phyloP scores from a whole-genome alignment of 1,140 invertebrate species.

The Acromyrmex charruanus region DNA sequence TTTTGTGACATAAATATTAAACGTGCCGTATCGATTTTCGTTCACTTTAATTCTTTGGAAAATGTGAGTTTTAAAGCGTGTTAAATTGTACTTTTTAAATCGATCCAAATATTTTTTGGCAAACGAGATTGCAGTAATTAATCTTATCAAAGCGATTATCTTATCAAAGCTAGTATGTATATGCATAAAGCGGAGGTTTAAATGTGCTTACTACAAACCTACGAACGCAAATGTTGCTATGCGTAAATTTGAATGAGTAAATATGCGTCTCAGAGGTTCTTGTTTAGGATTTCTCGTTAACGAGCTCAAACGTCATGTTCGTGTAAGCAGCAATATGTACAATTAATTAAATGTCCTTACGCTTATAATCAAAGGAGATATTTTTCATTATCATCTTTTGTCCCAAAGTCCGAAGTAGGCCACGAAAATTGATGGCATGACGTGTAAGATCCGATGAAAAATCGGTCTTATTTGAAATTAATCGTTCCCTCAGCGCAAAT shows the following conservation, averaged over 20 bases:
- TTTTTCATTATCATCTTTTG: constrained; percentile 34
- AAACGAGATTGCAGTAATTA: constrained; percentile 49
- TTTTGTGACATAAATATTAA: neutral
- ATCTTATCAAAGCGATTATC: neutral
- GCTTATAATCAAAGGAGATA: constrained; percentile 53
- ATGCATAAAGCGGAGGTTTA: constrained; percentile 47
- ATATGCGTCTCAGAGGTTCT: neutral
- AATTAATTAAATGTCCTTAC: constrained; percentile 30
- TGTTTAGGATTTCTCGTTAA: constrained; percentile 28
- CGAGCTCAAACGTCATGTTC: neutral
- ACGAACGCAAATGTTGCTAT: neutral
- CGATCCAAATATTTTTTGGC: constrained; percentile 12
- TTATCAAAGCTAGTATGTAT: constrained; percentile 15
- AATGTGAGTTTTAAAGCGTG: too few relatives aligned
- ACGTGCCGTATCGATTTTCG: neutral
- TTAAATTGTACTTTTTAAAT: neutral
- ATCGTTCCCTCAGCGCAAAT: neutral
- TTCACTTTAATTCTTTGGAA: neutral
- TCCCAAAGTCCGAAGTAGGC: constrained; percentile 57
- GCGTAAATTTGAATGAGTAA: constrained; percentile 51
- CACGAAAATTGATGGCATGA: constrained; percentile 56
- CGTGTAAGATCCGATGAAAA: constrained; percentile 37
- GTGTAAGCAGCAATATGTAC: neutral
- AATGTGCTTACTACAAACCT: constrained; percentile 57
- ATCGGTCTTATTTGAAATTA: constrained; percentile 38